These are phyloP conservation scores for Mastigias papua DNA, from an alignment of 30 jellyfish, hydroid and myxozoan genomes.

Conservation along the genomic window DNA sequence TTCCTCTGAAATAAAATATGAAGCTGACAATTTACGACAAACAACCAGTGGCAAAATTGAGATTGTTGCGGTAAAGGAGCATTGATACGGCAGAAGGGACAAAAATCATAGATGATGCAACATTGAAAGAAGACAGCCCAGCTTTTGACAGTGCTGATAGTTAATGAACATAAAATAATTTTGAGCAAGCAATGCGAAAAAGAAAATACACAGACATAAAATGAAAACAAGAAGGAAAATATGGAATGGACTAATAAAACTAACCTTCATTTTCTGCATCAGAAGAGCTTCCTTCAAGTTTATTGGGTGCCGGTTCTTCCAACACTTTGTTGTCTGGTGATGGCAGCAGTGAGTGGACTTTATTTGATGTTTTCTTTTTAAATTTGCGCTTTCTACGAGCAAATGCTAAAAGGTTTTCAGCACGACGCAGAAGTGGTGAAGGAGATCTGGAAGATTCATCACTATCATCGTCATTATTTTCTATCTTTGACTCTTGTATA, in stretches of 20 bases:
- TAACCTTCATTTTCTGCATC: conserved; percentile 20
- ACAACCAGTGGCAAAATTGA: too few relatives aligned
- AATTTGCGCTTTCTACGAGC: conserved; percentile 64
- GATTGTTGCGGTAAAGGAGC: too few relatives aligned
- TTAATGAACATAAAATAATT: too few relatives aligned
- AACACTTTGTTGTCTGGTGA: conserved; percentile 43
- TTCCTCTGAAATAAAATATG: conserved; percentile 9
- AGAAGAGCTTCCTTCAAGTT: conserved; percentile 34
- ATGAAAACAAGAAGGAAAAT: background rate
- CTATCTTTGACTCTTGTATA: conserved; percentile 13
- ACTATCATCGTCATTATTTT: conserved; percentile 6
- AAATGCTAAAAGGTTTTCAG: conserved; percentile 68
- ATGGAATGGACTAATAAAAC: background rate
- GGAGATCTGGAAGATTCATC: conserved; percentile 67
- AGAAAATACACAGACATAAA: too few relatives aligned
- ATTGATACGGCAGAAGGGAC: too few relatives aligned
- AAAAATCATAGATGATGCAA: too few relatives aligned
- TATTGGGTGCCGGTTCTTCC: conserved; percentile 33
- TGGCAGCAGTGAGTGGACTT: conserved; percentile 52
- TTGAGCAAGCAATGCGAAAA: too few relatives aligned
- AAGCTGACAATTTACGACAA: too few relatives aligned
- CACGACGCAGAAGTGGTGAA: conserved; percentile 75
- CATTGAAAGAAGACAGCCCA: too few relatives aligned
- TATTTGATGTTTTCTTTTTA: conserved; percentile 33
- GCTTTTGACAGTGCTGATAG: too few relatives aligned